Evolutionary conservation across 2,797 vertebrate genomes (phyloP).

Genomic region (Acrocephalus scirpaceus): DNA sequence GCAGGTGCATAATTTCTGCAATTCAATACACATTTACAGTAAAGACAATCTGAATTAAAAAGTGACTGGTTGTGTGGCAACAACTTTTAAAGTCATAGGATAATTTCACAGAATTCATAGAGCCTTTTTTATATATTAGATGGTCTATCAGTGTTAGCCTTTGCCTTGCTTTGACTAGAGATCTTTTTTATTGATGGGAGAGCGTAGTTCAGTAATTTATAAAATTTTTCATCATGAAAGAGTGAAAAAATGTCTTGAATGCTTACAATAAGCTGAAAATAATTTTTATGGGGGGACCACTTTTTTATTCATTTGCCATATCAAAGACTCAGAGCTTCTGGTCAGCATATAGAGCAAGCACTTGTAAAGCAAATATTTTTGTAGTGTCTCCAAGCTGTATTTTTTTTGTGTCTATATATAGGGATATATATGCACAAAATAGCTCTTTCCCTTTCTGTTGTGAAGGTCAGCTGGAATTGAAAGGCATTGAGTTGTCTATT

Average conservation of each 20-base stretch:
- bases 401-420: neutral
- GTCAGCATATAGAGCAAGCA: neutral
- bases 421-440: neutral
- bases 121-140: rapidly evolving
- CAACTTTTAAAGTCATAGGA: neutral
- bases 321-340: neutral
- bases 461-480: neutral
- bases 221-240: neutral
- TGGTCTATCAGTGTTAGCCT: neutral
- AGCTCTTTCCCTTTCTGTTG: neutral
- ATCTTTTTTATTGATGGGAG: neutral
- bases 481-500: neutral
- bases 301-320: neutral
- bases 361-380: neutral
- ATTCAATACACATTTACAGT: neutral
- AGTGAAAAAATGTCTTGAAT: neutral
- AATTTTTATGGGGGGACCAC: neutral
- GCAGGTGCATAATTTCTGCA: neutral
- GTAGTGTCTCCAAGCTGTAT: neutral
- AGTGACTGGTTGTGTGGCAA: neutral
- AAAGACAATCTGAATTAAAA: neutral
- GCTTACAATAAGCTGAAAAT: neutral
- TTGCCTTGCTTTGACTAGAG: neutral
- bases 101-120: neutral
- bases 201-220: neutral